Evolutionary conservation across 2,888 invertebrate genomes (phyloP).

Genomic region (Euphydryas editha): DNA sequence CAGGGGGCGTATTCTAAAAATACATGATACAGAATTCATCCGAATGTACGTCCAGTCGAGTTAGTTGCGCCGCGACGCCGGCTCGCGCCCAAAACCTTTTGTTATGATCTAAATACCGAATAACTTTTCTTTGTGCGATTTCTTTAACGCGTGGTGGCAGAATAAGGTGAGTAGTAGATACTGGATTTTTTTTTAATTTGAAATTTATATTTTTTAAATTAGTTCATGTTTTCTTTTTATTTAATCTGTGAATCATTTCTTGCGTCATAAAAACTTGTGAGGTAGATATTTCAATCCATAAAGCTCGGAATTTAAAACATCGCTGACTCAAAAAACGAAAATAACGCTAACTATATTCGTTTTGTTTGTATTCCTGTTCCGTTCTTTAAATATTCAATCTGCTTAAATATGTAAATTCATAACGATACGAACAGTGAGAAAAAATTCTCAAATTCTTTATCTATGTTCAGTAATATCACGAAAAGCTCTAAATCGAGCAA

Average conservation of each 20-base stretch:
- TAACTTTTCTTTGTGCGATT: slow-evolving; percentile 17
- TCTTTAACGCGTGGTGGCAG: slow-evolving; percentile 25
- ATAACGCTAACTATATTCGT: slow-evolving; percentile 30
- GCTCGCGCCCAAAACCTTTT: slow-evolving; percentile 50
- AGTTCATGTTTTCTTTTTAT: not conserved
- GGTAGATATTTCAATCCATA: slow-evolving; percentile 31
- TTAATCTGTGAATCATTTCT: slow-evolving; percentile 4
- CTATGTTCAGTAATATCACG: too few relatives aligned
- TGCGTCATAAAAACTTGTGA: slow-evolving; percentile 28
- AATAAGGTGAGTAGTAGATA: slow-evolving; percentile 31
- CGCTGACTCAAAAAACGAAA: slow-evolving; percentile 44
- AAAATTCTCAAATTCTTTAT: not conserved
- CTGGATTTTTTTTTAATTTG: not conserved
- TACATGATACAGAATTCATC: slow-evolving; percentile 60
- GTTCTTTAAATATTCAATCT: not conserved
- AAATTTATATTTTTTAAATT: not conserved
- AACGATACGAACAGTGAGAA: too few relatives aligned
- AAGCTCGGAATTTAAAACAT: slow-evolving; percentile 41
- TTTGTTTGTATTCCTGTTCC: slow-evolving; percentile 23
- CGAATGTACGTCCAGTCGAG: slow-evolving; percentile 58
- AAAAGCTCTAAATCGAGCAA: too few relatives aligned
- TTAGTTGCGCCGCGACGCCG: slow-evolving; percentile 68
- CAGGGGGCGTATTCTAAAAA: slow-evolving; percentile 82
- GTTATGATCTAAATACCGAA: slow-evolving; percentile 20
- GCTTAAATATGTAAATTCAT: slow-evolving; percentile 6